Evolutionary conservation across 2,888 invertebrate species (phyloP).

Genomic region (Deilephila porcellus): DNA sequence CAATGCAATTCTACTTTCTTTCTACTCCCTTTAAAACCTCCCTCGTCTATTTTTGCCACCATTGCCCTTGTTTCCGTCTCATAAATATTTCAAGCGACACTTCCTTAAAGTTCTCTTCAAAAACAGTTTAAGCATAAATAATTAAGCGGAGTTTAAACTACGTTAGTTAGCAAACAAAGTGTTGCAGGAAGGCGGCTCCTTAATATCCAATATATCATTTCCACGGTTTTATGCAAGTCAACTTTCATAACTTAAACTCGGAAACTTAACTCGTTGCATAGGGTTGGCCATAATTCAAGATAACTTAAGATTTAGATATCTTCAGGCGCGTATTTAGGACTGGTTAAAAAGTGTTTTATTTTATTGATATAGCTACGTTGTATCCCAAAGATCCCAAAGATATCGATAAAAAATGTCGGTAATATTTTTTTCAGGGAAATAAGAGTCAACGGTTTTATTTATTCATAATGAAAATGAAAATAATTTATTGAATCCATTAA

Average conservation of each 20-base stretch:
- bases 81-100: conserved; percentile 5
- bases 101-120: background rate
- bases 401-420: no score
- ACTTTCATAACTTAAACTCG: conserved; percentile 60
- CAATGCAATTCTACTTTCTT: background rate
- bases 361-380: background rate
- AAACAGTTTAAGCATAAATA: conserved; percentile 28
- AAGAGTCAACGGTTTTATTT: no score
- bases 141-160: conserved; percentile 25
- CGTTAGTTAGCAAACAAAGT: conserved; percentile 26
- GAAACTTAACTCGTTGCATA: conserved; percentile 68
- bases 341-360: background rate
- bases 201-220: conserved; percentile 60
- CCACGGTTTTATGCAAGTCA: conserved; percentile 59
- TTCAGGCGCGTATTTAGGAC: conserved; percentile 11
- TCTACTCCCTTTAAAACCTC: background rate
- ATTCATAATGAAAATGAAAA: no score
- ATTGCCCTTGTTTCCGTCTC: background rate
- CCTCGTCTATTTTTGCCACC: background rate
- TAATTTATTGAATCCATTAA: no score
- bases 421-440: no score
- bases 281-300: conserved; percentile 65
- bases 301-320: conserved; percentile 70
- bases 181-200: conserved; percentile 29
- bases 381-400: no score